Percentiles rank a stretch among this genome's conserved stretches.
Conservation (phyloP, 2,797 vertebrate genomes). For the Dendrocincla tyrannina region DNA sequence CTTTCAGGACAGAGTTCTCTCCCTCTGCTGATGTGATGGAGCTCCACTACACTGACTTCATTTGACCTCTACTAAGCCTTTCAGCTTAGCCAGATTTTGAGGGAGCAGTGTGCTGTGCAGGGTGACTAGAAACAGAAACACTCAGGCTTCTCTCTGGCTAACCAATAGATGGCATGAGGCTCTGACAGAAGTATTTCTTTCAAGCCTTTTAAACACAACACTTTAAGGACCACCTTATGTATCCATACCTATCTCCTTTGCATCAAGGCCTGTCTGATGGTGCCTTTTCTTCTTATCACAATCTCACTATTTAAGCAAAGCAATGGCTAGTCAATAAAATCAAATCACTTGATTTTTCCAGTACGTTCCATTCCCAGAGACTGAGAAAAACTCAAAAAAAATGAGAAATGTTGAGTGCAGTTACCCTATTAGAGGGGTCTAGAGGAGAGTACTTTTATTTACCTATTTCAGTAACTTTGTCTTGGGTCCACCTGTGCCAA, state of each 20-base stretch:
- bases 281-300: not conserved
- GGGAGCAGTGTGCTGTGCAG: not conserved
- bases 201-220: not conserved
- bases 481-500: conserved; percentile 78
- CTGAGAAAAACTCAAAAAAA: not conserved
- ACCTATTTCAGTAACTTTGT: conserved; percentile 78
- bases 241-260: not conserved
- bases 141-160: not conserved
- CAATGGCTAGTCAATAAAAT: not conserved
- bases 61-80: not conserved
- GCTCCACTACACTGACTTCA: not conserved
- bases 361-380: not conserved
- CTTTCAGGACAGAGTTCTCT: not conserved
- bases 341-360: not conserved
- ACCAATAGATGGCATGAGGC: not conserved
- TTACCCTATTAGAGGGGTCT: not conserved
- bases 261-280: not conserved
- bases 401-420: not conserved
- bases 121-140: not conserved
- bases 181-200: not conserved
- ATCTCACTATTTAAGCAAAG: not conserved
- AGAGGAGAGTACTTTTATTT: not conserved
- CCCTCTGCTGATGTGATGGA: not conserved
- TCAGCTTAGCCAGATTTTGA: not conserved
- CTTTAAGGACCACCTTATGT: not conserved